Base-by-base conservation (phyloP, 2,797 vertebrate species). In the Neomorphus geoffroyi region DNA sequence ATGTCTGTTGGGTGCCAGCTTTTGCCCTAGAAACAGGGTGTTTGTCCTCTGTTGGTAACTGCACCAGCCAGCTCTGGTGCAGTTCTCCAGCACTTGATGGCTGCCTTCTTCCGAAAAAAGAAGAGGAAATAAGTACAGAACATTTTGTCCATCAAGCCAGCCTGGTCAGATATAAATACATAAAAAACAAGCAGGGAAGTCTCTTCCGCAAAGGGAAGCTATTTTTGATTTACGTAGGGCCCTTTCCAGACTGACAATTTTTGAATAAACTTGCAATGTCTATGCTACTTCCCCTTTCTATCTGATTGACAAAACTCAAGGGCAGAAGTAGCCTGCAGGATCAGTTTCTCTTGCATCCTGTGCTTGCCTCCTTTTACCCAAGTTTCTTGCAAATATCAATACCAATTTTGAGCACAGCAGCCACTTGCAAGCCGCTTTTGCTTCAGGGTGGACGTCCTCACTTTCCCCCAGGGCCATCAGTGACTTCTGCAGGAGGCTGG, bases 131-230 rank as follows among this genome's bases (percentile, higher is more conserved):
- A 83, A 90, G 91, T 28, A 96, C 94, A 88, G 96, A 96, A 94
- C 91, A 94, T 94, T 93, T 86, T 83, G 94, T 96, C 74, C 96
- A 91, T 35, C 2, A 4, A 94, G 91, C 87, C 82, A 91, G 74
- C 39, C 64, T 67, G 94, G 90, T 88, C 88, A 94, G 95, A 93
- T 95, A 96, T 88, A 96, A 97, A 93, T 95, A 96, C 58, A 78
- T 80, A n/a, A 86, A 92, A 50, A 92, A 93, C 46, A 67, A 92
- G 74, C 84, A 86, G 90, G 64, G 86, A 96, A 96, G 86, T 28
- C 54, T 94, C 92, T 93, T 93, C 90, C 3, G 3, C 88, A 94
- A 80, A 86, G 46, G 18, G 57, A 94, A 78, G 74, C 88, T 96
- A 92, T 96, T 87, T 94, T 88, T 35, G 3, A 85, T 86, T 70